Conservation (phyloP, 2,888 invertebrate species). For the Chaitophorus viminalis region DNA sequence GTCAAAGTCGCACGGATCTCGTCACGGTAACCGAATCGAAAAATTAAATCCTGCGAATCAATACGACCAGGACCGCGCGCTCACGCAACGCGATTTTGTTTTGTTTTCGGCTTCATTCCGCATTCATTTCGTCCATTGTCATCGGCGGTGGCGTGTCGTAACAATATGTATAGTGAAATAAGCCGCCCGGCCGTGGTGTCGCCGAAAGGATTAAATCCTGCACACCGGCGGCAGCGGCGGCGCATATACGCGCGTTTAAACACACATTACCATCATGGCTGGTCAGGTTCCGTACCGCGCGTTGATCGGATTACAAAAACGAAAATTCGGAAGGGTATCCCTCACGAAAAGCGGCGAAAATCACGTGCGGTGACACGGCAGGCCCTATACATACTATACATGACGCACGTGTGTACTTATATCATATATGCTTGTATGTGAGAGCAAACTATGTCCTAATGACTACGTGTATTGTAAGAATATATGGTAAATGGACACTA, state of each 20-base stretch:
- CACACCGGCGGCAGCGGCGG: too few relatives aligned
- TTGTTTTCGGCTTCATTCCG: not conserved
- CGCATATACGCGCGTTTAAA: conserved; percentile 29
- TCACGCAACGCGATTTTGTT: not conserved
- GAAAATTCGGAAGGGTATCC: not conserved
- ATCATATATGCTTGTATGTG: too few relatives aligned
- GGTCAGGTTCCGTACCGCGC: conserved; percentile 22
- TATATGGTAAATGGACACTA: too few relatives aligned
- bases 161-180: conserved; percentile 1
- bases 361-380: not conserved
- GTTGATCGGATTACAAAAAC: conserved; percentile 53
- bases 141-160: not conserved
- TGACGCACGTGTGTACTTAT: too few relatives aligned
- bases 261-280: conserved; percentile 23
- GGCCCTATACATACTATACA: too few relatives aligned
- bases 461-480: too few relatives aligned
- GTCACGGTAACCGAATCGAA: conserved; percentile 61
- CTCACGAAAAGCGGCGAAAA: conserved; percentile 17
- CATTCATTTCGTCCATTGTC: not conserved
- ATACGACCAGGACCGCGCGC: conserved; percentile 5
- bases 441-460: too few relatives aligned
- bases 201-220: conserved; percentile 50
- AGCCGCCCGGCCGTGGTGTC: not conserved
- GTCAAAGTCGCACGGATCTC: conserved; percentile 15
- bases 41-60: conserved; percentile 54